A percentile compares a stretch with the other conserved stretches of the same genome.
Conservation (phyloP, 2,888 invertebrate genomes). For the Chrysodeixis includens region DNA sequence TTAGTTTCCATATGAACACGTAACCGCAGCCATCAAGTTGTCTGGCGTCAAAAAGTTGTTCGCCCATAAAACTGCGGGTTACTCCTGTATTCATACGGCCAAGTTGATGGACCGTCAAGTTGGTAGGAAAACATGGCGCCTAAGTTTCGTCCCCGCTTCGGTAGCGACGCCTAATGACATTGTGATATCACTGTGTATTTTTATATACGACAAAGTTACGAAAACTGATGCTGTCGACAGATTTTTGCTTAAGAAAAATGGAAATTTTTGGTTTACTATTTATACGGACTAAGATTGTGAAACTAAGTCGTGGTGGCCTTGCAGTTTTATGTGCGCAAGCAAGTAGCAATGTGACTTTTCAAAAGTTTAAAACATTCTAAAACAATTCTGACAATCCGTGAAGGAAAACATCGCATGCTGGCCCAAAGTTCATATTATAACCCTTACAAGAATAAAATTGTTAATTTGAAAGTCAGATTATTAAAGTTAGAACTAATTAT, state of each 20-base stretch:
- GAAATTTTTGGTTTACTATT: neutral
- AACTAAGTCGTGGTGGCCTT: no score
- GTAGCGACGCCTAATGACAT: constrained; percentile 41
- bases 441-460: no score
- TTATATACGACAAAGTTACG: constrained; percentile 8
- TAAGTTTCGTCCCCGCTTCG: constrained; percentile 34
- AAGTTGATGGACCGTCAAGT: constrained; percentile 54
- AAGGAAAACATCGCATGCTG: no score
- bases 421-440: no score
- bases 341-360: no score
- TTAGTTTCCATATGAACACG: constrained; percentile 41
- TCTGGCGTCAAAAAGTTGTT: constrained; percentile 62
- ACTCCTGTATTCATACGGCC: constrained; percentile 55
- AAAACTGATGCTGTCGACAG: neutral
- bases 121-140: constrained; percentile 48
- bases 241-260: neutral
- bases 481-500: no score
- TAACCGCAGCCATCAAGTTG: constrained; percentile 25
- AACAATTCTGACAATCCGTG: no score
- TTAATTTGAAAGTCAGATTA: no score
- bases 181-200: constrained; percentile 35
- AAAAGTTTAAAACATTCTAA: no score
- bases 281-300: no score
- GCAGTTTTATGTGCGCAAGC: no score
- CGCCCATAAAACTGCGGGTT: constrained; percentile 62